Evolutionary conservation across 2,797 vertebrate genomes (phyloP), one percentile per base, ranked within the genome.

Genomic region (Alosa sapidissima): DNA sequence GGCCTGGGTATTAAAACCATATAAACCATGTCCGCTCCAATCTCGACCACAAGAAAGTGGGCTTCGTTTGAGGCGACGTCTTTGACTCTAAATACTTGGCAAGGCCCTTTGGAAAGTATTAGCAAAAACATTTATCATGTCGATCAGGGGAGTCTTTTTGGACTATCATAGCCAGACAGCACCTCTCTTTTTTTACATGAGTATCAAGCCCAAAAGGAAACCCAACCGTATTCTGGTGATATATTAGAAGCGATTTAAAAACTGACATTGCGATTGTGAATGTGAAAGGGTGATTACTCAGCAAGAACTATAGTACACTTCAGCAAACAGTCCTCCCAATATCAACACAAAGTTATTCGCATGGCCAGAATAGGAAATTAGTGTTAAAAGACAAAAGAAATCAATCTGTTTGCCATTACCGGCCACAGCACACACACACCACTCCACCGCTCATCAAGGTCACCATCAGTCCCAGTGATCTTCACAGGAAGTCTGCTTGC

Each of bases 61-160:
- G 84, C 78, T 13, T 28, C 54, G 84, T 83, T 82, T 86, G 84
- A 60, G 9, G 36, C 85, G 81, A 87, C 82, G 54, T 87, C 84
- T 85, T 83, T 85, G 68, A 87, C 54, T 85, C 81, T 48, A 81
- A 85, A 41, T 86, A 85, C 90, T 92, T 94, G 93, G 93, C 93
- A 90, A 88, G 84, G 54, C 1, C 87, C 81, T 89, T 92, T 89
- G 92, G 94, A 95, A 95, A 95, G 94, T 93, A 94, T 95, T 94
- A 94, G 91, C 87, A 82, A 86, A 91, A 87, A 89, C 89, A 92
- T 94, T 92, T 91, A 94, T 94, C 93, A 92, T 91, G 92, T 91
- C 88, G 92, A 92, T 93, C 88, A 91, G 92, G 94, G 36, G 11
- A 68, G 62, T 92, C 94, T 92, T 89, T 91, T 90, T 90, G 81